Base-by-base conservation (phyloP, 2,888 invertebrate species). In the Ormyrus thymus region DNA sequence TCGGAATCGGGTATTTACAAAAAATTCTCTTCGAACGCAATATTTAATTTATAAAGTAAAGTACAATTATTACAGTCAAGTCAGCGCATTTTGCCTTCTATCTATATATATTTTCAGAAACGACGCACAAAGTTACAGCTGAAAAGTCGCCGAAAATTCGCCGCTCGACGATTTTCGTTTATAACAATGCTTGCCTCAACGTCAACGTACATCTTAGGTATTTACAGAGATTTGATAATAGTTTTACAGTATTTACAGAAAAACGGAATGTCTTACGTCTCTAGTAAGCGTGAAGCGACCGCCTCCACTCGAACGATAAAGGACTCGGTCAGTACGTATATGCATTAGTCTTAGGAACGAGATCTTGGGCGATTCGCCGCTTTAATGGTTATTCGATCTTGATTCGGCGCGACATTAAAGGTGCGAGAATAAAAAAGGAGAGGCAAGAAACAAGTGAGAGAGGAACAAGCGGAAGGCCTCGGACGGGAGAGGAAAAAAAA, bases 211-310 rank as follows among this genome's bases (percentile, higher is more conserved):
- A 59, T 59, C n/a, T 64, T 51, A 51, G 50, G 65, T 72, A 46
- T 72, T 11, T 61, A 72, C 51, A 58, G 58, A 13, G 29, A 46
- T 59, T 66, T 48, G 3, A 85, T 86, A 86, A 85, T 87, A 86
- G 81, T n/a, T 29, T 29, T 88, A 89, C 89, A 89, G 82, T 89
- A 89, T 89, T 84, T 89, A 89, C 89, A 78, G 45, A 51, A 51
- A 69, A 65, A 88, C 82, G 86, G 86, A 85, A 84, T 84, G 82
- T 86, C 88, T 89, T 85, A 70, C 10, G 58, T 81, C 80, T 85
- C 89, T 89, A 89, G 88, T 89, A 89, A 89, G 88, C 89, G 89
- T 89, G 88, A 86, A 86, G 85, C 86, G 87, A 88, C 62, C 78
- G 51, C 59, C 66, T 61, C 48, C 64, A 45, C 43, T 11, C 13